Percentiles rank a stretch among this genome's conserved stretches.
phyloP scores from a whole-genome alignment of 92 coral and sea anemone genomes.

The Montipora capitata region DNA sequence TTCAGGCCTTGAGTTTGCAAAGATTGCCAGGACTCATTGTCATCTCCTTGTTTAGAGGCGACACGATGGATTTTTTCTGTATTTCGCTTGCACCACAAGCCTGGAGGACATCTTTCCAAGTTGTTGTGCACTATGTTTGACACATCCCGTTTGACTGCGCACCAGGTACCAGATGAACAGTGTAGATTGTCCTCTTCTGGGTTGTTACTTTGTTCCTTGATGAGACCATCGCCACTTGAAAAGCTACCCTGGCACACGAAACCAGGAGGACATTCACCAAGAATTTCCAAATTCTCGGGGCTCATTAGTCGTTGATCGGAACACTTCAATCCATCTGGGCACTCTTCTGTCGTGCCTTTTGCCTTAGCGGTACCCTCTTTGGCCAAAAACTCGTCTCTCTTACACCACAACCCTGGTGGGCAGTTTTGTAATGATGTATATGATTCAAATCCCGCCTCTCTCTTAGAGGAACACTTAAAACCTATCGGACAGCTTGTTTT shows the following conservation, averaged over 20 bases:
- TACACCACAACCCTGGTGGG: conserved; percentile 83
- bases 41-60: neutral
- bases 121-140: neutral
- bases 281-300: conserved; percentile 2
- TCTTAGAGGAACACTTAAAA: conserved; percentile 25
- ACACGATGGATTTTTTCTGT: neutral
- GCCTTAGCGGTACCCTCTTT: neutral
- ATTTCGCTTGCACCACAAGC: conserved; percentile 43
- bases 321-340: neutral
- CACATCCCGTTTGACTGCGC: conserved; percentile 7
- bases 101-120: conserved; percentile 25
- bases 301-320: neutral
- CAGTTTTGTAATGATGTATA: conserved; percentile 16
- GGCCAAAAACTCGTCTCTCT: conserved; percentile 17
- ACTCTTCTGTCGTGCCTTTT: neutral
- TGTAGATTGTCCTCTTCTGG: neutral
- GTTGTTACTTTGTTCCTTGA: neutral
- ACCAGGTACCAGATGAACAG: conserved; percentile 28
- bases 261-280: conserved; percentile 32
- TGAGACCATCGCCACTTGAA: neutral
- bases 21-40: neutral
- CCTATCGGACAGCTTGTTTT: conserved; percentile 19
- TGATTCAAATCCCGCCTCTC: conserved; percentile 38
- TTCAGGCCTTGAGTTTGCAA: no score
- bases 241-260: conserved; percentile 32